phyloP scores from a whole-genome alignment of 2,888 invertebrate genomes.

The Amphipoea oculea region DNA sequence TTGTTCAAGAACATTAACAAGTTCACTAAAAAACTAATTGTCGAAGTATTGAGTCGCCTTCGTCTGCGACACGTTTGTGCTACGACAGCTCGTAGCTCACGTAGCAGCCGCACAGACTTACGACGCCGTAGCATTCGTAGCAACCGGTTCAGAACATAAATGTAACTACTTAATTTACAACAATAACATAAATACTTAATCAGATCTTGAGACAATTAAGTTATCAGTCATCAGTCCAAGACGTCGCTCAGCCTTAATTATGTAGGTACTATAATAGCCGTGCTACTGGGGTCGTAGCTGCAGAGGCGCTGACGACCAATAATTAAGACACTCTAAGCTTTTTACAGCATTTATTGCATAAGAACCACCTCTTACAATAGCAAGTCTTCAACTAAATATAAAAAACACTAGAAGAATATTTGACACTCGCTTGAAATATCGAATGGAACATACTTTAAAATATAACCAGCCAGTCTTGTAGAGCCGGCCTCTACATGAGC shows the following conservation, averaged over 20 bases:
- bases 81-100: background rate
- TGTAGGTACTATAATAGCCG: too few relatives aligned
- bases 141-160: background rate
- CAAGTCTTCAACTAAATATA: too few relatives aligned
- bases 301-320: too few relatives aligned
- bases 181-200: background rate
- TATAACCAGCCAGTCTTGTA: too few relatives aligned
- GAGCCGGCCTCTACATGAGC: too few relatives aligned
- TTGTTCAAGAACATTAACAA: background rate
- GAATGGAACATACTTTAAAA: too few relatives aligned
- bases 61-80: background rate
- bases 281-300: too few relatives aligned
- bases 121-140: background rate
- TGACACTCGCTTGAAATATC: too few relatives aligned
- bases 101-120: background rate
- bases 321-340: too few relatives aligned
- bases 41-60: background rate
- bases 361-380: too few relatives aligned
- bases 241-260: constrained; percentile 19
- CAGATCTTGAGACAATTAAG: constrained; percentile 12
- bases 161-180: background rate
- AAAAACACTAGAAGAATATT: too few relatives aligned
- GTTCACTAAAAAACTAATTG: background rate
- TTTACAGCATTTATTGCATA: too few relatives aligned
- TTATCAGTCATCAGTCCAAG: constrained; percentile 4